Evolutionary conservation across 2,113 vertebrate species (phyloP).

Genomic region (Chionis minor): DNA sequence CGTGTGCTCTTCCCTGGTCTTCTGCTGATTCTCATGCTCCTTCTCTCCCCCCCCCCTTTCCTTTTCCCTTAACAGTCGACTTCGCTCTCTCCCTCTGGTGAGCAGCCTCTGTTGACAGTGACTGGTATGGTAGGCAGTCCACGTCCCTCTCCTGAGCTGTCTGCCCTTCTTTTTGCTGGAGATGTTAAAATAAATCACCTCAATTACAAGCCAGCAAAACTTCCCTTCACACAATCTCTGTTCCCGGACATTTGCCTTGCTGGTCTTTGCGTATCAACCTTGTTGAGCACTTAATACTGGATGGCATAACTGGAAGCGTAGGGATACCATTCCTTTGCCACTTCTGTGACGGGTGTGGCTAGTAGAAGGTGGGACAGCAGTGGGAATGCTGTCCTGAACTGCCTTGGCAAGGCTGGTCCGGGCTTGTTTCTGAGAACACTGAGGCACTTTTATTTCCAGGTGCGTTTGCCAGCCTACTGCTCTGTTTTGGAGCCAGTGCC

Average conservation of each 20-base stretch:
- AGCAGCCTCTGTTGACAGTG: background rate
- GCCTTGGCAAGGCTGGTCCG: background rate
- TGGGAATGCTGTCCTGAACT: background rate
- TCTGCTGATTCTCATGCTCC: background rate
- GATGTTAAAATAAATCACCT: background rate
- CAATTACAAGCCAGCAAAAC: background rate
- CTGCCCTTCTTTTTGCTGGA: background rate
- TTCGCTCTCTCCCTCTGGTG: background rate
- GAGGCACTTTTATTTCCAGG: background rate
- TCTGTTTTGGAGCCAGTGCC: background rate
- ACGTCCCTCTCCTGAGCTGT: background rate
- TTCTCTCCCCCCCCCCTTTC: too few species aligned
- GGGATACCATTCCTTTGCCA: background rate
- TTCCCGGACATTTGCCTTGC: background rate
- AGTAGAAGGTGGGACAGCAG: background rate
- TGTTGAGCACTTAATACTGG: background rate
- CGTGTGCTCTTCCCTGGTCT: background rate
- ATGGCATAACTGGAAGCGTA: fast-evolving
- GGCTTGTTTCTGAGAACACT: background rate
- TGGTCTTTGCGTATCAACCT: fast-evolving
- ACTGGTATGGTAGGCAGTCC: background rate
- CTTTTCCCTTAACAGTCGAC: background rate
- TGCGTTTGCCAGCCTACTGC: background rate
- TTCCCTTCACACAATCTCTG: background rate
- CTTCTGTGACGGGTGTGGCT: fast-evolving